Evolutionary conservation across 2,797 vertebrate species (phyloP), one percentile per base, ranked within the genome.

Genomic region (Hippopotamyrus pictus): DNA sequence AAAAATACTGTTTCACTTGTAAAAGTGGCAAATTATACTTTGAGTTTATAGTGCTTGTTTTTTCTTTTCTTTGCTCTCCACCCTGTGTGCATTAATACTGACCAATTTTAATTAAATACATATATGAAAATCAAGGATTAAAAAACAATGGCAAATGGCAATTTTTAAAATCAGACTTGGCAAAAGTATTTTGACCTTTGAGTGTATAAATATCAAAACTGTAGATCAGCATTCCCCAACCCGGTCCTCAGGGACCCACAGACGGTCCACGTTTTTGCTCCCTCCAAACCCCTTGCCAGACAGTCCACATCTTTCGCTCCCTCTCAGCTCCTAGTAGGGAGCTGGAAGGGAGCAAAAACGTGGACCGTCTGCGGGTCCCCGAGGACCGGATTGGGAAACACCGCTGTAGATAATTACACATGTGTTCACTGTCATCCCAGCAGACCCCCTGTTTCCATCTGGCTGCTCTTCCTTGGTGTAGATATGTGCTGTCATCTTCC

Each of bases 401-500:
- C 29, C 22, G 46, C 48, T 53, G 50, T 48, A 87, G 50, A 86
- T 89, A 89, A 89, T 85, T 65, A 62, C 12, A 85, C 25, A 44
- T 37, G 9, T 89, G 19, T 89, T 85, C 14, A 44, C 25, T 73
- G 50, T 57, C 12, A 41, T 37, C 48, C 83, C 6, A 2, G 62
- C 44, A 14, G 12, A 46, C 82, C 59, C 48, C 76, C 76, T 17
- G 1, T 9, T 79, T 46, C 76, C 65, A 37, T n/a, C 69, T 46
- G 33, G 5, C 53, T 51, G 29, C 25, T 33, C 89, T 88, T 89
- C 89, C 88, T 89, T 89, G 90, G 88, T 82, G 89, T 33, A 90
- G 91, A 90, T 65, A 88, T 91, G 50, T 90, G 91, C 89, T 88
- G 88, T 90, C 11, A 91, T 89, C n/a, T 90, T 89, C 90, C 88